A percentile compares a stretch with the other conserved stretches of the same genome.
Evolutionary conservation across 1,140 invertebrate species (phyloP).

Genomic region (Delia radicum): DNA sequence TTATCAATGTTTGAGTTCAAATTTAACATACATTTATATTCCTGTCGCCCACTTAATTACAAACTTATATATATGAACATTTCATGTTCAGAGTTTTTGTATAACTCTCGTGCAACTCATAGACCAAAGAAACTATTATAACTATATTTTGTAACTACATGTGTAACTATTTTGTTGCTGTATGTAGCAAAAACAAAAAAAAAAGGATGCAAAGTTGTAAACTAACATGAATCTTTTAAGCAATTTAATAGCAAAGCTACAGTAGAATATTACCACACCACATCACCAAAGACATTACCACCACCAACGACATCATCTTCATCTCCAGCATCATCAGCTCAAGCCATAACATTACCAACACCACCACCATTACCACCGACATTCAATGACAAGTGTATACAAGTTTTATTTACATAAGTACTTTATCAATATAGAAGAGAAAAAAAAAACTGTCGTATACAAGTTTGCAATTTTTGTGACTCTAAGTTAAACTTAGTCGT

Average conservation of each 20-base stretch:
- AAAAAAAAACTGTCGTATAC: not conserved
- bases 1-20: not conserved
- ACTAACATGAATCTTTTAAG: not conserved
- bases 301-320: too few species aligned
- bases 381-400: not conserved
- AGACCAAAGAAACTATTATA: not conserved
- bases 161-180: not conserved
- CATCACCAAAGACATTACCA: too few species aligned
- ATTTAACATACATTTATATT: slow-evolving; percentile 11
- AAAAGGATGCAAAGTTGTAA: not conserved
- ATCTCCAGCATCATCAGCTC: not conserved
- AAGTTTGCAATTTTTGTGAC: too few species aligned
- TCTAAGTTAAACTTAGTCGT: too few species aligned
- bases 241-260: not conserved
- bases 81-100: slow-evolving; percentile 10
- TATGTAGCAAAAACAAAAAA: not conserved
- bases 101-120: not conserved
- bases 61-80: not conserved
- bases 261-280: too few species aligned
- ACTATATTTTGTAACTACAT: not conserved
- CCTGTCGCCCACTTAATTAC: slow-evolving; percentile 22
- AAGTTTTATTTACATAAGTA: not conserved
- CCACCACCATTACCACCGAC: not conserved
- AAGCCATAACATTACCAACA: too few species aligned
- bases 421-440: not conserved